A percentile compares a stretch with the other conserved stretches of the same genome.
These are phyloP conservation scores for Sycobia sp. DNA, from an alignment of 1,140 invertebrate species.

Conservation along the genomic window DNA sequence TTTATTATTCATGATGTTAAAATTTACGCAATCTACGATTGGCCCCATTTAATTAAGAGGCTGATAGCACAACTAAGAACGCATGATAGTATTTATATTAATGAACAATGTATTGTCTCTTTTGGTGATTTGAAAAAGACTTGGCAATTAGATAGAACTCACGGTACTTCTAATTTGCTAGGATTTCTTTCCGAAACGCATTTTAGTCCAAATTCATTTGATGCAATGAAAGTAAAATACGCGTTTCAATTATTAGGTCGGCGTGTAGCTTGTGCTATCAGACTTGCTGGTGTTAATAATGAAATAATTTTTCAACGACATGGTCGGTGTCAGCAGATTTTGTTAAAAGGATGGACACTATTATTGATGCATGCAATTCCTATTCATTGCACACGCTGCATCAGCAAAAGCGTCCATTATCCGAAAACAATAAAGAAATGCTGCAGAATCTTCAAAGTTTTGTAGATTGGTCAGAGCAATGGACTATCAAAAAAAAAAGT, in stretches of 20 bases:
- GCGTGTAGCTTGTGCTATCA: slow-evolving; percentile 21
- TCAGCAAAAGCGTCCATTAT: slow-evolving; percentile 29
- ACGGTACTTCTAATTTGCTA: not conserved
- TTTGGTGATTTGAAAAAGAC: slow-evolving; percentile 39
- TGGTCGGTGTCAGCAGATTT: not conserved
- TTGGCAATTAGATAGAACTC: not conserved
- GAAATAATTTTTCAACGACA: not conserved
- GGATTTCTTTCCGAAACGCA: slow-evolving; percentile 36
- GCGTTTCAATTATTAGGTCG: slow-evolving; percentile 35
- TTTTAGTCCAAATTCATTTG: slow-evolving; percentile 34
- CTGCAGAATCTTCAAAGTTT: slow-evolving; percentile 27
- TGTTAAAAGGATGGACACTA: not conserved
- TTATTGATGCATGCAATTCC: slow-evolving; percentile 33
- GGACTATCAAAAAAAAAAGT: not conserved
- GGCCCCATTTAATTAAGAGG: not conserved
- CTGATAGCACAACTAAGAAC: not conserved
- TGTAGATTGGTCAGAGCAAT: slow-evolving; percentile 28
- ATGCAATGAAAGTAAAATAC: slow-evolving; percentile 39
- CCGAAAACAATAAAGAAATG: slow-evolving; percentile 29
- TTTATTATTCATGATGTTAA: not conserved
- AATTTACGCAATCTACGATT: not conserved
- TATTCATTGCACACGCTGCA: slow-evolving; percentile 15
- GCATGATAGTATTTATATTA: slow-evolving; percentile 11
- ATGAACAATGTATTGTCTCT: slow-evolving; percentile 27
- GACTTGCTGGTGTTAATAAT: slow-evolving; percentile 22